Evolutionary conservation across 2,797 vertebrate genomes (phyloP).

Genomic region (Graptemys geographica): DNA sequence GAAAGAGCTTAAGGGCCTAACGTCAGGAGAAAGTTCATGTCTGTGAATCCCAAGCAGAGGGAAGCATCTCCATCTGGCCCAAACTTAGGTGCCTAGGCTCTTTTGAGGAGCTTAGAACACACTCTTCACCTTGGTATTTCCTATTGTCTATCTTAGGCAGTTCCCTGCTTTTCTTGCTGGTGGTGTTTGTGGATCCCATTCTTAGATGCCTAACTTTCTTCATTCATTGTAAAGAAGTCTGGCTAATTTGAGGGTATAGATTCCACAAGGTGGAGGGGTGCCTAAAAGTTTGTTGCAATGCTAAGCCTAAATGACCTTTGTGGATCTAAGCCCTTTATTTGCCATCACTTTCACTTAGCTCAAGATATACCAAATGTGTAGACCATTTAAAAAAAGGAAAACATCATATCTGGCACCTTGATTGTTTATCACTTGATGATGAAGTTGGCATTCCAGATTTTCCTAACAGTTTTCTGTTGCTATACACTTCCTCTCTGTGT

Average conservation of each 20-base stretch:
- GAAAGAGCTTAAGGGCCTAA: neutral
- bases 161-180: too few species aligned
- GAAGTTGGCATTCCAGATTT: neutral
- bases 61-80: neutral
- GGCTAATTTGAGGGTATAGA: neutral
- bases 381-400: neutral
- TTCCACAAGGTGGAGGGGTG: neutral
- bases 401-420: neutral
- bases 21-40: neutral
- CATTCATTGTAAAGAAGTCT: neutral
- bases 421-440: neutral
- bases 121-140: neutral
- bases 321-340: neutral
- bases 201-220: neutral
- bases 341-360: neutral
- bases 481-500: fast-evolving
- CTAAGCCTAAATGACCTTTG: neutral
- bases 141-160: neutral
- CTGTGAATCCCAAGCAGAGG: neutral
- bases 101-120: neutral
- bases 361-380: neutral
- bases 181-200: neutral
- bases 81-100: neutral
- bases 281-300: neutral
- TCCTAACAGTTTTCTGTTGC: neutral